phyloP scores from a whole-genome alignment of 2,888 invertebrate species.

The Drepana falcataria region DNA sequence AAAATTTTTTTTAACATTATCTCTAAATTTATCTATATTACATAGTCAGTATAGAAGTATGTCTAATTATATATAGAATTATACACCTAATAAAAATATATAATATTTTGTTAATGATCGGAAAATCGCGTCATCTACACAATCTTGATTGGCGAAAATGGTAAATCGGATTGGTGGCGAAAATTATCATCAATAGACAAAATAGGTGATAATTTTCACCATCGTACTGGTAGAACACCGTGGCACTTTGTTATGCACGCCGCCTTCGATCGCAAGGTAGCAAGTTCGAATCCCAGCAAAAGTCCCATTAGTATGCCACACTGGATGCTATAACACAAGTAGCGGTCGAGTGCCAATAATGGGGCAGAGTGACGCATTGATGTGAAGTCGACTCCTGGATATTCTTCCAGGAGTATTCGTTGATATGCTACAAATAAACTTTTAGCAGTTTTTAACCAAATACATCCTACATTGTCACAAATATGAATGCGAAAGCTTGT shows the following conservation, averaged over 20 bases:
- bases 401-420: conserved; percentile 42
- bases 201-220: conserved; percentile 11
- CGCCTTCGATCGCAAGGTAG: conserved; percentile 11
- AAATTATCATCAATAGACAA: not conserved
- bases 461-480: too few relatives aligned
- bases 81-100: too few relatives aligned
- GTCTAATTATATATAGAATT: too few relatives aligned
- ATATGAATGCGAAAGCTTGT: too few relatives aligned
- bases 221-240: not conserved
- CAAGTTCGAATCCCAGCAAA: conserved; percentile 44
- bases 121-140: too few relatives aligned
- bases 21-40: too few relatives aligned
- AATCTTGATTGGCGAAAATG: too few relatives aligned
- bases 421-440: conserved; percentile 47
- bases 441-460: too few relatives aligned
- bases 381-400: conserved; percentile 54
- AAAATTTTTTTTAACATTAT: too few relatives aligned
- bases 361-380: conserved; percentile 55
- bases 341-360: conserved; percentile 63
- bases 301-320: conserved; percentile 73
- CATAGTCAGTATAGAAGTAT: too few relatives aligned
- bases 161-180: not conserved
- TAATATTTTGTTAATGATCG: too few relatives aligned
- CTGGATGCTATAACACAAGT: conserved; percentile 64
- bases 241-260: conserved; percentile 22